Percentiles rank a stretch among this genome's conserved stretches.
These are phyloP conservation scores for Simalia tracyae DNA, from an alignment of 2,797 vertebrate species.

Conservation along the genomic window DNA sequence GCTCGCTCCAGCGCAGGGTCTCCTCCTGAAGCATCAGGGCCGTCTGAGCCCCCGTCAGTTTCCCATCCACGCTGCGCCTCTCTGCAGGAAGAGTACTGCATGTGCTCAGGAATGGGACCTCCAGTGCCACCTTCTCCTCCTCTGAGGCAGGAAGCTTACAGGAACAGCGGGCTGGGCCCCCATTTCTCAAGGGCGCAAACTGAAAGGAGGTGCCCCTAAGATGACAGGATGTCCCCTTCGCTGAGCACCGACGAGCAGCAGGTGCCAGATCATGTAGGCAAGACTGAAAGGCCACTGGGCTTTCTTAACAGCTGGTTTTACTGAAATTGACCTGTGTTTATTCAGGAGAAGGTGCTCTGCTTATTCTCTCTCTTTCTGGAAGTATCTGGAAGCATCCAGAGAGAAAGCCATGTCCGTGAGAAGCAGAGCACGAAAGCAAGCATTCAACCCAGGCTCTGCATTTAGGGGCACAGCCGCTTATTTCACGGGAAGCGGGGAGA, in stretches of 20 bases:
- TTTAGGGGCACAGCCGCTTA: too few relatives aligned
- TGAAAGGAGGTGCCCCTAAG: background rate
- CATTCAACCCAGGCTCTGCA: background rate
- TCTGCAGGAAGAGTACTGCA: slow-evolving; percentile 59
- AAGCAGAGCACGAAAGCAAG: background rate
- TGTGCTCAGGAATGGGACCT: background rate
- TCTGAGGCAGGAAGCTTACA: fast-evolving
- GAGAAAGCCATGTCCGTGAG: background rate
- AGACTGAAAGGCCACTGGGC: background rate
- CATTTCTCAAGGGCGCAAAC: background rate
- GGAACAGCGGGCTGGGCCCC: fast-evolving
- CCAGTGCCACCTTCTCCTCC: background rate
- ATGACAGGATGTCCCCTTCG: background rate
- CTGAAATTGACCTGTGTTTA: background rate
- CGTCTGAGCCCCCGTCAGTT: slow-evolving; percentile 78
- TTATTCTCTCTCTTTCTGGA: background rate
- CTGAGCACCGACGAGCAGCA: background rate
- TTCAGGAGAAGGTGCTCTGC: background rate
- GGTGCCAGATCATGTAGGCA: background rate
- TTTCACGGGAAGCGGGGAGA: fast-evolving
- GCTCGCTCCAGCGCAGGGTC: slow-evolving; percentile 73
- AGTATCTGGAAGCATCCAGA: background rate
- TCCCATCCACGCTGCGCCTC: slow-evolving; percentile 73
- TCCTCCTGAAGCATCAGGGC: slow-evolving; percentile 86
- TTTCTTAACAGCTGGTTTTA: too few relatives aligned